Percentiles rank a stretch among this genome's conserved stretches.
Evolutionary conservation across 2,888 invertebrate genomes (phyloP).

Genomic region (Drosophila affinis): DNA sequence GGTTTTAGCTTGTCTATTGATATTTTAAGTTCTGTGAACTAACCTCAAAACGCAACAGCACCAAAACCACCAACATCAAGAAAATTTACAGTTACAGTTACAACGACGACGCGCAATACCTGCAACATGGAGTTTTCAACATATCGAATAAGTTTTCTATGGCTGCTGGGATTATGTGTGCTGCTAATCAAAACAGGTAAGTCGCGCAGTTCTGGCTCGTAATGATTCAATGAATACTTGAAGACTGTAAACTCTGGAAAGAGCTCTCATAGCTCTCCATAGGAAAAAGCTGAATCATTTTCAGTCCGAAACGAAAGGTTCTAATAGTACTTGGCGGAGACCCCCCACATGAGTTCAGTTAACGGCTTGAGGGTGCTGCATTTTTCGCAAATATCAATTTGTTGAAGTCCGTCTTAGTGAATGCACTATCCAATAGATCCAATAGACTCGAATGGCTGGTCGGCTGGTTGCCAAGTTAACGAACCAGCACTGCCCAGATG

Average conservation of each 20-base stretch:
- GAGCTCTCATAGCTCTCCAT: neutral
- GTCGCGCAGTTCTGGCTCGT: slow-evolving; percentile 33
- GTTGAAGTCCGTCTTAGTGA: neutral
- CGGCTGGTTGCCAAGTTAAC: slow-evolving; percentile 15
- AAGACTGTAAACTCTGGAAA: neutral
- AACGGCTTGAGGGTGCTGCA: neutral
- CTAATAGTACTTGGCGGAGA: slow-evolving; percentile 25
- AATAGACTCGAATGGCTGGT: slow-evolving; percentile 5
- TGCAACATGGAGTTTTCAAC: slow-evolving; percentile 73
- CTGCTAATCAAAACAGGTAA: slow-evolving; percentile 82
- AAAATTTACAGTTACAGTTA: slow-evolving; percentile 72
- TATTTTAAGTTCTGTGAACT: slow-evolving; percentile 73
- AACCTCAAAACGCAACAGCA: slow-evolving; percentile 63
- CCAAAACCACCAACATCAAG: slow-evolving; percentile 43
- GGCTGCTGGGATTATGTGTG: slow-evolving; percentile 82
- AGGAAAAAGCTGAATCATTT: slow-evolving; percentile 31
- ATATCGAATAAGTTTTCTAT: slow-evolving; percentile 76
- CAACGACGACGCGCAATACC: slow-evolving; percentile 61
- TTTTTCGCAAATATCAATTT: neutral
- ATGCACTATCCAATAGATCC: slow-evolving; percentile 5
- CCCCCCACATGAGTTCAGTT: slow-evolving; percentile 1
- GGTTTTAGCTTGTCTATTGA: slow-evolving; percentile 51
- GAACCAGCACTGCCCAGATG: slow-evolving; percentile 1
- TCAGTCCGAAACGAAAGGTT: slow-evolving; percentile 16
- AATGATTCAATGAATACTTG: neutral